Evolutionary conservation across 2,888 invertebrate genomes (phyloP).

Genomic region (Acanthopleura granulata): DNA sequence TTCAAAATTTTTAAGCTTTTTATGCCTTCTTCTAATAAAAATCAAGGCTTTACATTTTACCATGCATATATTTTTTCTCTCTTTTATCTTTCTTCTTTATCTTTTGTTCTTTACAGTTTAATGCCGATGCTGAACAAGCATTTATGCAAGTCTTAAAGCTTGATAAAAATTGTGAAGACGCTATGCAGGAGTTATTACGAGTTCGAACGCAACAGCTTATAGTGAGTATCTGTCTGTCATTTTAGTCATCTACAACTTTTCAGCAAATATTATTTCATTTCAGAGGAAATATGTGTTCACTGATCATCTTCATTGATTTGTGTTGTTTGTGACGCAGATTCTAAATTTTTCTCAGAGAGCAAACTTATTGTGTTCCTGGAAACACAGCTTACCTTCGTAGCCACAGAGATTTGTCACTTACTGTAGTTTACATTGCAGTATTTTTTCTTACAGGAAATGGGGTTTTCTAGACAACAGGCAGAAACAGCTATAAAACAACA

Average conservation of each 20-base stretch:
- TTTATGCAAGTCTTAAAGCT: constrained; percentile 70
- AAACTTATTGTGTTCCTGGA: too few species aligned
- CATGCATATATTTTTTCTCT: background rate
- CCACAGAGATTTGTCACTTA: too few species aligned
- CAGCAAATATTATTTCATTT: too few species aligned
- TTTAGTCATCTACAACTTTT: too few species aligned
- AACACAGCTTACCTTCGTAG: too few species aligned
- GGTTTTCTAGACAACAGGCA: constrained; percentile 67
- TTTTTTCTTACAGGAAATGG: constrained; percentile 66
- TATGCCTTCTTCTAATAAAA: too few species aligned
- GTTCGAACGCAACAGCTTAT: constrained; percentile 68
- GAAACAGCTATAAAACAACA: constrained; percentile 65
- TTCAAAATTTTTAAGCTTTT: too few species aligned
- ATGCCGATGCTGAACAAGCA: constrained; percentile 69
- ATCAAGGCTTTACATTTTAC: too few species aligned
- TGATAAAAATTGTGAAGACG: constrained; percentile 70
- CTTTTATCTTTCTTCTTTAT: constrained; percentile 22
- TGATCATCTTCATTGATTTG: too few species aligned
- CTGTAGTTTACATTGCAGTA: background rate
- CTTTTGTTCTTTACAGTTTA: constrained; percentile 59
- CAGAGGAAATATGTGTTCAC: too few species aligned
- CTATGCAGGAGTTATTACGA: constrained; percentile 67
- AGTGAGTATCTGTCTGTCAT: constrained; percentile 46
- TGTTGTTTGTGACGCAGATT: too few species aligned
- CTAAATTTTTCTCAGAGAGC: too few species aligned